phyloP scores from a whole-genome alignment of 2,888 invertebrate species.

The Oxytorus armatus region DNA sequence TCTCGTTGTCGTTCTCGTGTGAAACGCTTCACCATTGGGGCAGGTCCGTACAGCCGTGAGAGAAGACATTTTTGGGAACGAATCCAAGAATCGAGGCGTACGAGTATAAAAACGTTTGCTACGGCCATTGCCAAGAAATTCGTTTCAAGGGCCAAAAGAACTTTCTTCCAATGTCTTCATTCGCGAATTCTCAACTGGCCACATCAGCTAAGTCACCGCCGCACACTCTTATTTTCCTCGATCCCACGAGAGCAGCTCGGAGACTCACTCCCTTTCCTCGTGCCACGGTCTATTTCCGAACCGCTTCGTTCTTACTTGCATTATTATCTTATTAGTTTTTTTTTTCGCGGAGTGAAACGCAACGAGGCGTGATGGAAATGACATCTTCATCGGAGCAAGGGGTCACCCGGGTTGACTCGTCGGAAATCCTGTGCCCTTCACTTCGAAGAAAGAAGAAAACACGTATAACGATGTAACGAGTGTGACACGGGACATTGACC shows the following conservation, averaged over 20 bases:
- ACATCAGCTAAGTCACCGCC: slow-evolving; percentile 46
- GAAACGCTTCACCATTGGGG: slow-evolving; percentile 27
- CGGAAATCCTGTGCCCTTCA: slow-evolving; percentile 42
- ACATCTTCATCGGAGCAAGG: slow-evolving; percentile 17
- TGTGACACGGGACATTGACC: slow-evolving; percentile 42
- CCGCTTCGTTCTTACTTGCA: background rate
- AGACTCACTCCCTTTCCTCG: background rate
- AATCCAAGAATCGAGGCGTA: slow-evolving; percentile 45
- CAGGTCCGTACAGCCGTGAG: slow-evolving; percentile 19
- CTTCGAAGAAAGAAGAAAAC: slow-evolving; percentile 39
- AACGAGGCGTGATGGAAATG: slow-evolving; percentile 20
- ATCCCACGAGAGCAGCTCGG: background rate
- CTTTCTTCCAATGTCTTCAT: slow-evolving; percentile 43
- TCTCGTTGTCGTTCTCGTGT: slow-evolving; percentile 2
- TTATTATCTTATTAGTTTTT: slow-evolving; percentile 7
- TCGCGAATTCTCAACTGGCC: slow-evolving; percentile 33
- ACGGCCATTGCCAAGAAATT: slow-evolving; percentile 64
- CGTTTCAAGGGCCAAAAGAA: slow-evolving; percentile 60
- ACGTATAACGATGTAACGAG: slow-evolving; percentile 24
- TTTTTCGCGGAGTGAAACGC: slow-evolving; percentile 22
- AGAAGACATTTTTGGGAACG: slow-evolving; percentile 54
- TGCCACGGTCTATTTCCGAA: slow-evolving; percentile 27
- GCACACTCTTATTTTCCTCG: slow-evolving; percentile 3
- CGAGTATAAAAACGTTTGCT: slow-evolving; percentile 8
- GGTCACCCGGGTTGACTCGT: slow-evolving; percentile 48